Evolutionary conservation across 2,888 invertebrate species (phyloP), one percentile per base, ranked within the genome.

Genomic region (Octonoba sinensis): DNA sequence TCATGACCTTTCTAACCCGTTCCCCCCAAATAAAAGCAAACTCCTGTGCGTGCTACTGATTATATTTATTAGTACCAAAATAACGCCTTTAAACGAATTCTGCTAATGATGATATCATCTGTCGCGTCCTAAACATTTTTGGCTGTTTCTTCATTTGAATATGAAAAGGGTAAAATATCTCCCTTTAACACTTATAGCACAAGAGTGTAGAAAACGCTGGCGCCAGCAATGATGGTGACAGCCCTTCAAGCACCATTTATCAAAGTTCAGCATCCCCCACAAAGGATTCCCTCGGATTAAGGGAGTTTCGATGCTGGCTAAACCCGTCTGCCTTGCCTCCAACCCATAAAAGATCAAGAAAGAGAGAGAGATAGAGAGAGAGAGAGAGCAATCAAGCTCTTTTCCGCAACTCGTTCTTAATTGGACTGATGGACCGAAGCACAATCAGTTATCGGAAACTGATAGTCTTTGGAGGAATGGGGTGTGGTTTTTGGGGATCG

Each of bases 171-270:
- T n/a, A 62, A 47, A 22, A 46, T 54, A 56, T 57, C 57, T 22
- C 57, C 70, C 57, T 70, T 46, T 70, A 27, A 20, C 44, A 59
- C 20, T 54, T 51, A 44, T 47, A n/a, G 20, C 51, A 22, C 20
- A 1, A 22, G 20, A 57, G 57, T 18, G 1, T 22, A 22, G 18
- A 57, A 22, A 57, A 57, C 49, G 51, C 64, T 18, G 36, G 56
- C 70, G 20, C n/a, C 49, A 20, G 46, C 70, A 56, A 22, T 77
- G 70, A 27, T 69, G 69, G 60, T 62, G 73, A 73, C 79, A 81
- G 79, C 73, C 60, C 44, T 57, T 69, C 56, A 27, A 24, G 54
- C 67, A 65, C 62, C 79, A 81, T 81, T 74, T 67, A 81, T 81
- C 79, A 81, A 79, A 79, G 78, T 67, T 67, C 73, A 66, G 51